Base-by-base conservation (phyloP, 2,888 invertebrate species). In the Mellilla xanthometata region DNA sequence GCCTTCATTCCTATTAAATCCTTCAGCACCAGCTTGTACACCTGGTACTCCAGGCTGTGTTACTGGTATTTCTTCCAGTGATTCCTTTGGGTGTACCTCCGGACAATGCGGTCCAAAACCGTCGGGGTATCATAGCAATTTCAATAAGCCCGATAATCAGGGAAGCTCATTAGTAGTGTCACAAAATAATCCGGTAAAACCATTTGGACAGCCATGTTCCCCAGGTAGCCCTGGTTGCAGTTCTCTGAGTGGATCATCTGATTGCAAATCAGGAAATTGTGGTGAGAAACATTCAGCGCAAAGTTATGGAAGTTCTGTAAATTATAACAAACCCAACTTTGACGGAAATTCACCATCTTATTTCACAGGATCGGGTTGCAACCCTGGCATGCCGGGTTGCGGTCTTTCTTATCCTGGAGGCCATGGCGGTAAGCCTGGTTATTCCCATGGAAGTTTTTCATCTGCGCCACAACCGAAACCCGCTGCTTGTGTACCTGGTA, bases 321-420 rank as follows among this genome's bases (percentile, higher is more conserved):
- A n/a, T 8, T 7, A 10, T 15, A n/a, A 12, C 8, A 36, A 43
- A 12, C 43, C 43, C 12, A 26, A 19, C 31, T 31, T 12, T 26
- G 24, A 26, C 22, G 23, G 13, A 28, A n/a, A 24, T n/a, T 6
- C 39, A 1, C 24, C 34, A 10, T 23, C 46, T 11, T 28, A 11
- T 26, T 12, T 33, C 2, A 23, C 52, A 15, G 52, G 47, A 11
- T 27, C 50, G 29, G 51, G 30, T 33, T 48, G 43, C 41, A 26
- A 33, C 24, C 40, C 48, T 29, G 40, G 45, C 8, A 29, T 22
- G 12, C 23, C 30, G 23, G 26, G 33, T 12, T 39, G 45, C 19
- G 12, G 8, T 26, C 2, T 15, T 12, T 2, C 12, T 9, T 15
- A 24, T 4, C 7, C 7, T 32, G 3, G 24, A 12, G 9, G 15